phyloP scores from a whole-genome alignment of 2,888 invertebrate genomes.

The Mythimna vitellina region DNA sequence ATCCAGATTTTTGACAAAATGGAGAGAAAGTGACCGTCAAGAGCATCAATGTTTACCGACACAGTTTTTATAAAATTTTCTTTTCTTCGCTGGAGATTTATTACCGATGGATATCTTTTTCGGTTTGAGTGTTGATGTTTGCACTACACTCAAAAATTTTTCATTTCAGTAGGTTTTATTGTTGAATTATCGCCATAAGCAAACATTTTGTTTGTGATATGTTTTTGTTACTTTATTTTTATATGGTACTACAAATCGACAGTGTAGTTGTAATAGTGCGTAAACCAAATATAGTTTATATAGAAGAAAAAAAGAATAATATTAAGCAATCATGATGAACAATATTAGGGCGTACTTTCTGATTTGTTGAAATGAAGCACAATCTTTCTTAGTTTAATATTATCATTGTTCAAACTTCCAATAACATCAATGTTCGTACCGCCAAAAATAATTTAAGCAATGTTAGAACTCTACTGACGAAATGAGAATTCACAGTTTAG shows the following conservation, averaged over 20 bases:
- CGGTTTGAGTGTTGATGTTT: neutral
- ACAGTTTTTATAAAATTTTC: slow-evolving; percentile 10
- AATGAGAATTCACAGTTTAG: too few species aligned
- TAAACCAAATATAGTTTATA: too few species aligned
- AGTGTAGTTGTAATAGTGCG: too few species aligned
- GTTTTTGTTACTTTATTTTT: neutral
- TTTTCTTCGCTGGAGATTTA: slow-evolving; percentile 33
- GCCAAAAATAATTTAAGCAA: too few species aligned
- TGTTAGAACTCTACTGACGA: too few species aligned
- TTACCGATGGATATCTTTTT: slow-evolving; percentile 9
- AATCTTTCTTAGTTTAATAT: too few species aligned
- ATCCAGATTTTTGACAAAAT: slow-evolving; percentile 42
- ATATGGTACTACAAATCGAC: neutral
- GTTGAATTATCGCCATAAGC: neutral
- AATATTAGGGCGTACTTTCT: too few species aligned
- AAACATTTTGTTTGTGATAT: neutral
- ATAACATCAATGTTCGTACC: too few species aligned
- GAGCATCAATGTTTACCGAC: slow-evolving; percentile 20
- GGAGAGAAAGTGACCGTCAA: slow-evolving; percentile 12
- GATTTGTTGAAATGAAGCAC: too few species aligned
- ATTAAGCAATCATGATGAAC: too few species aligned
- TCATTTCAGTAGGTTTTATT: neutral
- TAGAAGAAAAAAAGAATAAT: too few species aligned
- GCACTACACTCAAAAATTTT: neutral
- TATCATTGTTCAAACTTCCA: too few species aligned